Percentiles rank a stretch among this genome's conserved stretches.
These are phyloP conservation scores for Leptopilina syphax DNA, from an alignment of 2,888 invertebrate genomes.

Conservation along the genomic window DNA sequence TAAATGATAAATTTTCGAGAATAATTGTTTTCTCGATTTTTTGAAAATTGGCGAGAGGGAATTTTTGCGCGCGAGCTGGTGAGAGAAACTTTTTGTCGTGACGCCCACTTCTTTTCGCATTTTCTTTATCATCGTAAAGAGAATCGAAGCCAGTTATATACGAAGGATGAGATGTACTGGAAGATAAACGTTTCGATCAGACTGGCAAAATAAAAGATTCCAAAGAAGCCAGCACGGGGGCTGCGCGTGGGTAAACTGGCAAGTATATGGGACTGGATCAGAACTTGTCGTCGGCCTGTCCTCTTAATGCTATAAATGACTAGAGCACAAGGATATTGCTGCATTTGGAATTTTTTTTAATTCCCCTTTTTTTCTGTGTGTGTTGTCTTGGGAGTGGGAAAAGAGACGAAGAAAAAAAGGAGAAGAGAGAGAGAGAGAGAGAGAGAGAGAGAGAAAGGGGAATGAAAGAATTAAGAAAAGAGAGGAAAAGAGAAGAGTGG, in stretches of 20 bases:
- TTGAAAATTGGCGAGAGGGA: too few relatives aligned
- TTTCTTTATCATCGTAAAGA: slow-evolving; percentile 33
- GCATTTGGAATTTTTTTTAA: background rate
- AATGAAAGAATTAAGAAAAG: too few relatives aligned
- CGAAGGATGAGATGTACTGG: slow-evolving; percentile 19
- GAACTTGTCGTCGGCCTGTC: slow-evolving; percentile 37
- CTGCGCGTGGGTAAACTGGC: slow-evolving; percentile 34
- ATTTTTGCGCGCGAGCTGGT: too few relatives aligned
- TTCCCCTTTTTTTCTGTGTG: background rate
- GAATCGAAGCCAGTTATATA: slow-evolving; percentile 17
- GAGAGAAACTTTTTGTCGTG: slow-evolving; percentile 9
- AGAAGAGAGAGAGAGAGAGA: too few relatives aligned
- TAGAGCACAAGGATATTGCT: background rate
- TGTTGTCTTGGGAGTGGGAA: background rate
- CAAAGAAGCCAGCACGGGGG: slow-evolving; percentile 30
- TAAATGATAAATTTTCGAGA: too few relatives aligned
- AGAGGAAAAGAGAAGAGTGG: too few relatives aligned
- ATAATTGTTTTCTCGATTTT: too few relatives aligned
- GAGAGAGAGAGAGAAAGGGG: too few relatives aligned
- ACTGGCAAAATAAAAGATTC: slow-evolving; percentile 16
- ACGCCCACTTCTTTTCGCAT: slow-evolving; percentile 22
- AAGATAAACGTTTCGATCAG: slow-evolving; percentile 33
- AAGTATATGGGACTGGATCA: slow-evolving; percentile 26
- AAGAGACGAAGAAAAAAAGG: too few relatives aligned
- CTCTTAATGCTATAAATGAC: slow-evolving; percentile 14